Base-by-base conservation (phyloP, 2,113 vertebrate genomes). In the Australoheros scitulus region DNA sequence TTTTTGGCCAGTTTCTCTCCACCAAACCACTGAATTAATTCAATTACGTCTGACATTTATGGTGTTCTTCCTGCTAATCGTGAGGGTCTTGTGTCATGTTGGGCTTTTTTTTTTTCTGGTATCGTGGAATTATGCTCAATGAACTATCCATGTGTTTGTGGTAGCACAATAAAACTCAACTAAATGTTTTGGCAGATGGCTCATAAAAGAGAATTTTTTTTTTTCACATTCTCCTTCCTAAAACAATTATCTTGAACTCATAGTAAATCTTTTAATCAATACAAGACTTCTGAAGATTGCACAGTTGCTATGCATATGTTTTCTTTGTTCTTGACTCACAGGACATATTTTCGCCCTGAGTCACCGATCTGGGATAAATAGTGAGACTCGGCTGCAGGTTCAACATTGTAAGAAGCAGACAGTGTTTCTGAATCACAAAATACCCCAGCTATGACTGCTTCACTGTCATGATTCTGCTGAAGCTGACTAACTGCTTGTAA, bases 241-340 rank as follows among this genome's bases (percentile, higher is more conserved):
- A 87, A 92, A 89, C 50, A 26, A 88, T 87, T 92, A 90, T 85
- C 76, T 79, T 79, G 52, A 80, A 87, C 82, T 76, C 80, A 86
- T 85, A 88, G 82, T 91, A 87, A 88, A 87, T 93, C 77, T 85
- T 90, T 58, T 91, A 94, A 94, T 92, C 90, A 89, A 90, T 90
- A 81, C 89, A 92, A 93, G 91, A 79, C 75, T 84, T 90, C 85
- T 82, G 77, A 68, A 82, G 82, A 87, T 83, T 87, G 80, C 89
- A 94, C 90, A 92, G 91, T 94, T 94, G 93, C 89, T 72, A 36
- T 91, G 90, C 92, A 92, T 91, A 83, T 94, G 92, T 91, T 91
- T 84, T 61, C 89, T 91, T 94, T 92, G 79, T 93, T 91, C 86
- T 86, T 81, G 64, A 92, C 79, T 92, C 90, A 87, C 88, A 89